Conservation (phyloP, 1,140 invertebrate genomes). For the Drosophila nigromelanica region DNA sequence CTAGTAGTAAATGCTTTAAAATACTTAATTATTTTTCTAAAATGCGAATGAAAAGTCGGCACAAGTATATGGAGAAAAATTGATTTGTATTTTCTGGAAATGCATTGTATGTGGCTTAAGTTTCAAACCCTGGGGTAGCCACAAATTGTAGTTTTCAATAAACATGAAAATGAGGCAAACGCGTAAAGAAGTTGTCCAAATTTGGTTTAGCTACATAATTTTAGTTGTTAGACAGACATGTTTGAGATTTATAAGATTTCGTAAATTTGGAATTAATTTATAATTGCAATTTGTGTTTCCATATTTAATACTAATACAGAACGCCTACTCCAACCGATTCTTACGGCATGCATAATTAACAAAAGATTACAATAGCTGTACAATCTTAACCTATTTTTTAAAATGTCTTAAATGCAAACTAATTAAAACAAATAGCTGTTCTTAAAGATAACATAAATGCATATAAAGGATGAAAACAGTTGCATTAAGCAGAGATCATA, state of each 20-base stretch:
- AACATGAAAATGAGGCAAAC: constrained; percentile 15
- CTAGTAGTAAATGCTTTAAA: constrained; percentile 41
- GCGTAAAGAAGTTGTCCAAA: constrained; percentile 9
- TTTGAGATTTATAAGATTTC: constrained; percentile 1
- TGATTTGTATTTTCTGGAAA: constrained; percentile 25
- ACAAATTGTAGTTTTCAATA: constrained; percentile 14
- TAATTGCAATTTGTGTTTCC: not conserved
- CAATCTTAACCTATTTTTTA: constrained; percentile 5
- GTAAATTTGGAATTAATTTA: constrained; percentile 2
- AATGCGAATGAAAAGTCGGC: not conserved
- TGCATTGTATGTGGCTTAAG: constrained; percentile 2
- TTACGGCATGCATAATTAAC: constrained; percentile 11
- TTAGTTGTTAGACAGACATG: constrained; percentile 4
- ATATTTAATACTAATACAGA: not conserved
- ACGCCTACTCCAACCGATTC: constrained; percentile 8
- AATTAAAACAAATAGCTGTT: constrained; percentile 3
- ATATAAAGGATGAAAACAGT: not conserved
- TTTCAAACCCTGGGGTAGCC: constrained; percentile 1
- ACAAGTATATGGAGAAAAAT: constrained; percentile 2
- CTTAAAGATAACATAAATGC: constrained; percentile 5
- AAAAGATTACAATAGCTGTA: constrained; percentile 4
- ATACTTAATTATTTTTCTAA: constrained; percentile 32
- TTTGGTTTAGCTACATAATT: constrained; percentile 14
- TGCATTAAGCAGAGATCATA: constrained; percentile 30
- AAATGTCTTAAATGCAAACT: constrained; percentile 10